These are phyloP conservation scores for Erpobdella octoculata DNA, from an alignment of 2,888 invertebrate genomes.

Conservation along the genomic window DNA sequence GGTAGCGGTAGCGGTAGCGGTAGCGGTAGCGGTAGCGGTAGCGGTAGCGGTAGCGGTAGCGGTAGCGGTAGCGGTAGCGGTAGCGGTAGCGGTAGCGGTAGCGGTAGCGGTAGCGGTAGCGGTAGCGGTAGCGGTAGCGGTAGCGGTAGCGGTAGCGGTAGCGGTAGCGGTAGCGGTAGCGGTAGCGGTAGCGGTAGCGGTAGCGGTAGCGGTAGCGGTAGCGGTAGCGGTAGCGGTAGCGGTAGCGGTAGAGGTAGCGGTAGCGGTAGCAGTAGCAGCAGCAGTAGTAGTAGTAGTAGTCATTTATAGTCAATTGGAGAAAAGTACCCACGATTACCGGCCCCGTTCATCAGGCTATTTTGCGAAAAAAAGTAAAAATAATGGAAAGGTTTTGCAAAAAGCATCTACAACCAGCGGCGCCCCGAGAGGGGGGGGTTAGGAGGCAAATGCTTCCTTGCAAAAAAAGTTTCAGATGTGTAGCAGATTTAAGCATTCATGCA, in stretches of 20 bases:
- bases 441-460: no score
- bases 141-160: neutral
- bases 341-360: no score
- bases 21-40: slow-evolving; percentile 4
- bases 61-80: slow-evolving; percentile 9
- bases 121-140: neutral
- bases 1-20: neutral
- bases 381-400: no score
- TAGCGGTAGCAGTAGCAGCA: neutral
- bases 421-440: no score
- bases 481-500: no score
- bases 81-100: neutral
- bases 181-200: neutral
- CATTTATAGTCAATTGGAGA: no score
- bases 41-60: slow-evolving; percentile 9
- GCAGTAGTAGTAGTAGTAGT: no score
- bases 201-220: neutral
- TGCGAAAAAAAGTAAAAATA: no score
- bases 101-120: no score
- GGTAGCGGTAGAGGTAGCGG: neutral
- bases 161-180: neutral
- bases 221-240: neutral
- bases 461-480: no score
- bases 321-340: no score
- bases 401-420: no score